Base-by-base conservation (phyloP, 2,888 invertebrate species). In the Sturmia bella region DNA sequence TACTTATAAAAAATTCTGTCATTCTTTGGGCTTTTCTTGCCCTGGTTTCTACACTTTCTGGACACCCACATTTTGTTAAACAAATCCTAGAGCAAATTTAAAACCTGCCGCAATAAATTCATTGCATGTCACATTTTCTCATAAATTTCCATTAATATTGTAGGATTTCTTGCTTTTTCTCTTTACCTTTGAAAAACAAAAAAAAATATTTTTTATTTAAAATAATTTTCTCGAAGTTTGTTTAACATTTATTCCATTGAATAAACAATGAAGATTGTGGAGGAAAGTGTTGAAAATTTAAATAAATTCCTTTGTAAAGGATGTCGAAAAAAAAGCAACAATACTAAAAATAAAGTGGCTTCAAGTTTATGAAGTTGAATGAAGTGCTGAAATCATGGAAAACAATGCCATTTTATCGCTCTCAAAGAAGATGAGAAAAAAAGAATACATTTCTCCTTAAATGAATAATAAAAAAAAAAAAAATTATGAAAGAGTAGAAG, bases 241-340 rank as follows among this genome's bases (percentile, higher is more conserved):
- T 19, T 68, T 45, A 66, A 39, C 27, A 48, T 68, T 59, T 59
- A 59, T 50, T 61, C 59, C 19, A 68, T 68, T 76, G 21, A 59
- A 76, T 68, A 59, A 68, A 61, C 24, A 76, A 61, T 69, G n/a
- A 13, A 61, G 17, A 12, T 50, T 57, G 39, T 32, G 43, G 19
- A n/a, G 13, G 5, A 41, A 69, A 76, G 68, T 69, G 68, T 61
- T 76, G 24, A 61, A 54, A 69, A 21, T 69, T 45, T 45, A 45
- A 32, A 45, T 24, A 39, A 61, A 63, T 59, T 70, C 13, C 50
- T 59, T 5, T 17, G 57, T 27, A 27, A n/a, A 61, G 24, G 27
- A 41, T 24, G 6, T 9, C 7, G 19, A n/a, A 32, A 57, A 45
- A 45, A 57, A 45, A 45, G 2, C 9, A 9, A 27, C 27, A 56